Evolutionary conservation across 2,888 invertebrate genomes (phyloP), one percentile per base, ranked within the genome.

Genomic region (Idaea dimidiata): DNA sequence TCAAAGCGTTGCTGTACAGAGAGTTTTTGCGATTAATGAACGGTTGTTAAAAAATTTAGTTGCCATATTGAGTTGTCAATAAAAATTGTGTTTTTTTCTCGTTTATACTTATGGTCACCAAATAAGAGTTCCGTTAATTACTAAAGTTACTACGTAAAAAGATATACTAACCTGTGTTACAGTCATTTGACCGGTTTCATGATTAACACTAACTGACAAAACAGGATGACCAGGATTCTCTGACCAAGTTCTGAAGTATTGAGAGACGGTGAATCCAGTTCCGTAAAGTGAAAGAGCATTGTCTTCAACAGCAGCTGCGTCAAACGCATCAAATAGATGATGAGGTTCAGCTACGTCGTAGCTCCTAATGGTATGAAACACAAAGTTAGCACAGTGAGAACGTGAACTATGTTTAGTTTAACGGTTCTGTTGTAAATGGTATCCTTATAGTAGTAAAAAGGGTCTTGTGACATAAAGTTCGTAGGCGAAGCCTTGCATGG

Each of bases 141-240:
- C 6, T 54, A 54, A 54, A 8, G n/a, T 16, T 7, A 54, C 54
- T 7, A 54, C 5, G 54, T 24, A 32, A 3, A 24, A n/a, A 17
- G 16, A 33, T 17, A 8, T 7, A 24, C 32, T 65, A 79, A 93
- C 88, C 86, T 94, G 94, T 0, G 73, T 77, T 4, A 94, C 71
- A 4, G 57, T 75, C 68, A 92, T 88, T 0, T 56, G 67, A 43
- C 88, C 87, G 31, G 85, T 86, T 0, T 56, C 62, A 18, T 93
- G 91, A 69, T 94, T 72, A 16, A 93, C 79, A 0, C 62, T 72
- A 0, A 95, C 94, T 0, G 80, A 91, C 16, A 95, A 66, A 0
- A 95, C 74, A 0, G 95, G 95, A 75, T 93, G 95, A 1, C 95
- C 95, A 62, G 92, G 84, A 70, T 94, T 92, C 57, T 91, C 89